Conservation (phyloP, 2,797 vertebrate species). For the Remorina albescens region DNA sequence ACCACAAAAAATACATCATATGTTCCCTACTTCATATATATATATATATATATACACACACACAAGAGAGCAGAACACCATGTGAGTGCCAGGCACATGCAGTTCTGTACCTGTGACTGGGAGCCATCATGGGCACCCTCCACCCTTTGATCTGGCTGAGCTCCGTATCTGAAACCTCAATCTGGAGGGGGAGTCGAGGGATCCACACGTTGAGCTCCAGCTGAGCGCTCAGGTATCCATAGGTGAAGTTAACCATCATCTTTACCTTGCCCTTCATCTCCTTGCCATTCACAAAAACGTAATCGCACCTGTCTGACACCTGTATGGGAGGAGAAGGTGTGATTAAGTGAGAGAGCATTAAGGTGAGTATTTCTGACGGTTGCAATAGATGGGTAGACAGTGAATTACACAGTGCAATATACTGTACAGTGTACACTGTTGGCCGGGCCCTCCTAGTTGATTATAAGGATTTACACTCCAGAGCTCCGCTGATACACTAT, state of each 20-base stretch:
- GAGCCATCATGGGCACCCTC: slow-evolving; percentile 88
- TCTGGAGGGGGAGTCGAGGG: slow-evolving; percentile 92
- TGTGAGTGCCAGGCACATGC: background rate
- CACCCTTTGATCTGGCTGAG: slow-evolving; percentile 95
- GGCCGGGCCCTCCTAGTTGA: slow-evolving; percentile 47
- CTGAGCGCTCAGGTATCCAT: slow-evolving; percentile 89
- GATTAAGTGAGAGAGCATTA: slow-evolving; percentile 39
- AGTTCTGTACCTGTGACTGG: slow-evolving; percentile 87
- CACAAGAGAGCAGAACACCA: background rate
- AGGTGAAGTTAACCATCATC: slow-evolving; percentile 91
- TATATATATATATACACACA: too few species aligned
- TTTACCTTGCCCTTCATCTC: slow-evolving; percentile 92
- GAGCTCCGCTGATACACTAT: slow-evolving; percentile 48
- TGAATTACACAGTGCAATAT: slow-evolving; percentile 49
- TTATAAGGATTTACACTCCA: slow-evolving; percentile 63
- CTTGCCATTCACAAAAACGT: slow-evolving; percentile 94
- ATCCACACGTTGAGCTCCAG: slow-evolving; percentile 93
- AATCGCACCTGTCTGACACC: slow-evolving; percentile 95
- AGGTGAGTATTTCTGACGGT: slow-evolving; percentile 41
- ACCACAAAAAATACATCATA: background rate
- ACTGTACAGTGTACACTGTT: slow-evolving; percentile 18
- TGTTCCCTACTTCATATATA: too few species aligned
- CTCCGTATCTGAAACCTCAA: slow-evolving; percentile 93
- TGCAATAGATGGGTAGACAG: slow-evolving; percentile 38
- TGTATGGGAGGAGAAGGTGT: slow-evolving; percentile 74